Evolutionary conservation across 2,113 vertebrate species (phyloP).

Genomic region (Todiramphus saurophagus): DNA sequence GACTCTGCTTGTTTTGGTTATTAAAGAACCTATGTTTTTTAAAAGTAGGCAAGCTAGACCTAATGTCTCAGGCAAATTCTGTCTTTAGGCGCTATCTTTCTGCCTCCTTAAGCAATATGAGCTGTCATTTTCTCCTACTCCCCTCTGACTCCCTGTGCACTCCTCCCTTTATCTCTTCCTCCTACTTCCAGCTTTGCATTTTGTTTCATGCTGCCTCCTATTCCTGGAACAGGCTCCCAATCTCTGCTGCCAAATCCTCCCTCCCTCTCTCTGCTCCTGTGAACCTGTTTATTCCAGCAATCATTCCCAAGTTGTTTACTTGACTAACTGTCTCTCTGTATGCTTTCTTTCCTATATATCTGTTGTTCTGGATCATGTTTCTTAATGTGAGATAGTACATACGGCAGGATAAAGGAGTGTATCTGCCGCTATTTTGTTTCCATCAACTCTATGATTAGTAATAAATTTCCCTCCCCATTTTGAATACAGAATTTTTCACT

Average conservation of each 20-base stretch:
- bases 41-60: neutral
- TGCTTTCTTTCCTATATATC: neutral
- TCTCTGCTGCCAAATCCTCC: constrained; percentile 29
- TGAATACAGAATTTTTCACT: neutral
- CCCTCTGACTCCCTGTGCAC: neutral
- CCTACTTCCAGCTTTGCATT: constrained; percentile 21
- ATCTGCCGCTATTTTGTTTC: neutral
- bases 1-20: neutral
- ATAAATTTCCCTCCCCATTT: neutral
- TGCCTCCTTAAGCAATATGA: constrained; percentile 5
- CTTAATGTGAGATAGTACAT: neutral
- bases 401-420: neutral
- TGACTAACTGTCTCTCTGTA: neutral
- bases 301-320: constrained; percentile 18
- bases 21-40: neutral
- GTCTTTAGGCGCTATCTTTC: neutral
- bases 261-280: neutral
- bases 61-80: neutral
- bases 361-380: neutral
- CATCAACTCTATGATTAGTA: neutral
- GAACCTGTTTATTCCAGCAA: neutral
- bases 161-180: constrained; percentile 45
- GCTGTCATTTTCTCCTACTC: constrained; percentile 39
- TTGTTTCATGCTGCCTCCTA: constrained; percentile 24
- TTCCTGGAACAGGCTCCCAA: constrained; percentile 46